Base-by-base conservation (phyloP, 2,888 invertebrate species). In the Phragmatobia fuliginosa region DNA sequence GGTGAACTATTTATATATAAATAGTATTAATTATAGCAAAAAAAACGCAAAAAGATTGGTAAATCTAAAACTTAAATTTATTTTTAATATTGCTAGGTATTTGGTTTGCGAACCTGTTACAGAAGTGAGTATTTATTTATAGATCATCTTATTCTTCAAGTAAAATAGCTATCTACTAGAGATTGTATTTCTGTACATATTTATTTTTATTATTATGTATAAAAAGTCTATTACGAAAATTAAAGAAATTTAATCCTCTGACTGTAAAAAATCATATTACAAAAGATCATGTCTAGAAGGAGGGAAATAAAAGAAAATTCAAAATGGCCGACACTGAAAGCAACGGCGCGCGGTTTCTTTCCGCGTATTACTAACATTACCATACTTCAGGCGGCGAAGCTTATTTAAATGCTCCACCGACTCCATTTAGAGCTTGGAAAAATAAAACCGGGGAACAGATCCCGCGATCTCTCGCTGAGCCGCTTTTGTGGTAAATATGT, bases 371-470 rank as follows among this genome's bases (percentile, higher is more conserved):
- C 92, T 90, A 89, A 92, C 94, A 95, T 95, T 95, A 95, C 94
- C 95, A 94, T 95, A 94, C 94, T 94, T 93, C 93, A 94, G 93
- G 87, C 92, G 89, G 87, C 90, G 94, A 91, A 91, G 94, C 94
- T 95, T 95, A 95, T 95, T 94, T 94, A 95, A 95, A 95, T 95
- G 95, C 94, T 93, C 94, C 94, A 94, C 94, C 93, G 95, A 94
- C 94, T 95, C 94, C 94, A 95, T 94, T 95, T 94, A 95, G 93
- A 94, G 93, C 94, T 94, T 93, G 94, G 93, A 93, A 94, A 94
- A 94, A 95, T 94, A 95, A 95, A 94, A 94, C 93, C 86, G 87
- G 88, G 88, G 92, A 91, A 93, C 91, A 91, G 93, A 94, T 94
- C 94, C 91, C 88, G 91, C 90, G 94, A 94, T 94, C 92, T 94